These are phyloP conservation scores for Sapayoa aenigma DNA, from an alignment of 2,113 vertebrate species.

Conservation along the genomic window DNA sequence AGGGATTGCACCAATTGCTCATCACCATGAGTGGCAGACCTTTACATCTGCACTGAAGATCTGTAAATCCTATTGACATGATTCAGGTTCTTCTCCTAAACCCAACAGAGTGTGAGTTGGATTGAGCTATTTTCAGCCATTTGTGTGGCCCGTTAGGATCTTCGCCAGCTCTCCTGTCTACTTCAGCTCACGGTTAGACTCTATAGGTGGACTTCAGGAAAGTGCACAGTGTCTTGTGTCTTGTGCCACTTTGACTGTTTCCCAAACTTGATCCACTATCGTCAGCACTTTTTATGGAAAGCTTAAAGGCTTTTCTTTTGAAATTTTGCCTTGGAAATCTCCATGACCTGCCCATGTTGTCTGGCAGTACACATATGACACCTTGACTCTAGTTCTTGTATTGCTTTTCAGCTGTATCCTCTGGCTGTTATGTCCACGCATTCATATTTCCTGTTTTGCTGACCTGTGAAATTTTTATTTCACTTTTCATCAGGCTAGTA, in stretches of 20 bases:
- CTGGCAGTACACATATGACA: background rate
- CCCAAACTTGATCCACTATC: background rate
- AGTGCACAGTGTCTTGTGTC: background rate
- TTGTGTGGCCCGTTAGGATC: background rate
- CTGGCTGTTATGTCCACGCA: background rate
- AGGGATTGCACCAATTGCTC: background rate
- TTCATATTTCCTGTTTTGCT: constrained; percentile 6
- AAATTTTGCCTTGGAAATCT: background rate
- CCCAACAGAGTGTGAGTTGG: background rate
- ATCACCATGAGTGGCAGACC: accelerated
- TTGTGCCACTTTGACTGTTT: background rate
- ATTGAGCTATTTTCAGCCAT: background rate
- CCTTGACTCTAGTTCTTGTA: background rate
- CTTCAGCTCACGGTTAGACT: background rate
- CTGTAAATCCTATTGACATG: background rate
- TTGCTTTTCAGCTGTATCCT: background rate
- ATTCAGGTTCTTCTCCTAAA: background rate
- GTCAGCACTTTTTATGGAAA: background rate
- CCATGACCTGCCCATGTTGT: background rate
- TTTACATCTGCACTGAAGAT: background rate
- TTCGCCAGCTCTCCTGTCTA: background rate
- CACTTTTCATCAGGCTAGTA: background rate
- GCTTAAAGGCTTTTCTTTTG: background rate
- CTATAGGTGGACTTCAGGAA: background rate
- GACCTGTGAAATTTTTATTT: background rate